Conservation (phyloP, 2,113 vertebrate species). For the Tragelaphus scriptus region DNA sequence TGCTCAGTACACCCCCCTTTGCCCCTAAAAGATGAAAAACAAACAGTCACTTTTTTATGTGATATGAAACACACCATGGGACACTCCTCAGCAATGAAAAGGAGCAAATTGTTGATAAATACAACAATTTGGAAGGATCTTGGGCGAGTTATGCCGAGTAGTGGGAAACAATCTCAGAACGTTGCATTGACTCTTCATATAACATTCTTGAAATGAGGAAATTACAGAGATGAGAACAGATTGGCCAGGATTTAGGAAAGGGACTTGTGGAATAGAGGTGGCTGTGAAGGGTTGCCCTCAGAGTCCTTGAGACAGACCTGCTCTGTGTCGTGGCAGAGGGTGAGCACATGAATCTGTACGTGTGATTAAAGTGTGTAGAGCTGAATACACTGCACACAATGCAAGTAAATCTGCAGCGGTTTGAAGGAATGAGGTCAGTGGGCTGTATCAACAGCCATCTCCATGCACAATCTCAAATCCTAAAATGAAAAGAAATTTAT, state of each 20-base stretch:
- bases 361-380: neutral
- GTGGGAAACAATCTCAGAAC: neutral
- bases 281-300: neutral
- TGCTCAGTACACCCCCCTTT: neutral
- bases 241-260: neutral
- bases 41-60: neutral
- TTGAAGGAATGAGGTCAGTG: neutral
- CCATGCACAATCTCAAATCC: neutral
- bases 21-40: neutral
- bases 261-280: neutral
- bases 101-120: neutral
- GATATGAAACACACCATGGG: neutral
- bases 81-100: neutral
- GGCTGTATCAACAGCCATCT: neutral
- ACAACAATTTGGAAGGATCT: neutral
- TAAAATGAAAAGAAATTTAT: neutral
- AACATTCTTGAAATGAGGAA: neutral
- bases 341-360: fast-evolving
- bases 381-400: too few relatives aligned
- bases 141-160: neutral
- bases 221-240: neutral
- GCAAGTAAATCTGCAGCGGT: fast-evolving
- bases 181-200: neutral
- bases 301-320: neutral
- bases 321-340: neutral